phyloP scores from a whole-genome alignment of 2,888 invertebrate species.

The Zhuqinia jingwanae region DNA sequence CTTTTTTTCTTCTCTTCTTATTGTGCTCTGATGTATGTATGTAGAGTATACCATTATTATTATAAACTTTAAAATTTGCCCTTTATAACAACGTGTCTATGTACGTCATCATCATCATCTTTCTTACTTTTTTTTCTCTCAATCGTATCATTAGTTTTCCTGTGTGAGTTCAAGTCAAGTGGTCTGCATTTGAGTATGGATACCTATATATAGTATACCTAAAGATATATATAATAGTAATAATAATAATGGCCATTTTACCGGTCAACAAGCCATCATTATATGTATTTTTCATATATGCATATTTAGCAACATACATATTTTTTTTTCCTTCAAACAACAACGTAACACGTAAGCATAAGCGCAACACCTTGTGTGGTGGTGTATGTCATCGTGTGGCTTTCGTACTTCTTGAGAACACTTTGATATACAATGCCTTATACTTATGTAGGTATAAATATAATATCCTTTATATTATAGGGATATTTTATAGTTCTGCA shows the following conservation, averaged over 20 bases:
- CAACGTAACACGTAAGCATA: too few relatives aligned
- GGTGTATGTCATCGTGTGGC: not conserved
- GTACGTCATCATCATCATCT: constrained; percentile 17
- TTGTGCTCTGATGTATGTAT: too few relatives aligned
- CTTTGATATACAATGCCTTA: not conserved
- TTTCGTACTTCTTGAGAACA: not conserved
- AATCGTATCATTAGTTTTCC: constrained; percentile 8
- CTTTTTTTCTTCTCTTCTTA: too few relatives aligned
- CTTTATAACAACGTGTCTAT: not conserved
- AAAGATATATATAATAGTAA: too few relatives aligned
- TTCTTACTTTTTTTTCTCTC: not conserved
- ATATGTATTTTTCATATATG: not conserved
- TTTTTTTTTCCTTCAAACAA: not conserved
- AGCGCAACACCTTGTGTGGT: too few relatives aligned
- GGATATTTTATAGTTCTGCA: constrained; percentile 14
- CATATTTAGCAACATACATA: not conserved
- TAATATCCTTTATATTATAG: too few relatives aligned
- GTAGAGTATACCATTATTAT: not conserved
- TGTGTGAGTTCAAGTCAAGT: not conserved
- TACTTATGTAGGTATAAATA: too few relatives aligned
- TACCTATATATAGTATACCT: not conserved
- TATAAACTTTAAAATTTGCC: constrained; percentile 10
- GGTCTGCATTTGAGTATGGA: not conserved
- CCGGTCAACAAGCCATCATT: constrained; percentile 32
- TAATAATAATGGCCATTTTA: constrained; percentile 3